These are phyloP conservation scores for Cathartes aura DNA, from an alignment of 2,113 vertebrate species.

Conservation along the genomic window DNA sequence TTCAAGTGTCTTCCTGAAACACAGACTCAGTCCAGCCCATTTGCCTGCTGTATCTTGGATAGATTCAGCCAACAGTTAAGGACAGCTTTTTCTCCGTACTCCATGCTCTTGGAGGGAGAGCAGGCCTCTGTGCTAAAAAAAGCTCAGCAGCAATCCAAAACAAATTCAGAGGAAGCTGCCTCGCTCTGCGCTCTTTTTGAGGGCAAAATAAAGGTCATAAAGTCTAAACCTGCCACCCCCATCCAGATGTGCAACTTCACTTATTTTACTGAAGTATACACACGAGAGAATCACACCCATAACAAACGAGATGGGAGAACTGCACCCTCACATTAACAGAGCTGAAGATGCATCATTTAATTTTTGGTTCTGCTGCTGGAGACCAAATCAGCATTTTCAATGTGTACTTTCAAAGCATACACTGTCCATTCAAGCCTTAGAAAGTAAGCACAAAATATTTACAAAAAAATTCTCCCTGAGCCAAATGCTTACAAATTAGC, in stretches of 20 bases:
- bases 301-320: background rate
- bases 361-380: background rate
- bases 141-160: background rate
- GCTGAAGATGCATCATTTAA: background rate
- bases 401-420: background rate
- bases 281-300: fast-evolving
- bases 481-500: background rate
- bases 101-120: background rate
- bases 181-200: background rate
- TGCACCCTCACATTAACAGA: background rate
- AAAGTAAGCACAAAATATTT: background rate
- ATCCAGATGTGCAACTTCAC: background rate
- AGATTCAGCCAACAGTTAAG: background rate
- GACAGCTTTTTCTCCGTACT: background rate
- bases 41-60: background rate
- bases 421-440: background rate
- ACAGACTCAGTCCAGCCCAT: background rate
- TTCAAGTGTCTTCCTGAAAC: background rate
- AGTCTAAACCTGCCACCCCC: background rate
- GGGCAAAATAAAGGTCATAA: background rate
- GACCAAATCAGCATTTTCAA: background rate
- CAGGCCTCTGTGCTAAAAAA: constrained; percentile 30
- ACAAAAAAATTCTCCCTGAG: background rate
- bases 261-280: background rate
- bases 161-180: background rate